Conservation (phyloP, 2,888 invertebrate genomes). For the Branchipolynoe longqiensis region DNA sequence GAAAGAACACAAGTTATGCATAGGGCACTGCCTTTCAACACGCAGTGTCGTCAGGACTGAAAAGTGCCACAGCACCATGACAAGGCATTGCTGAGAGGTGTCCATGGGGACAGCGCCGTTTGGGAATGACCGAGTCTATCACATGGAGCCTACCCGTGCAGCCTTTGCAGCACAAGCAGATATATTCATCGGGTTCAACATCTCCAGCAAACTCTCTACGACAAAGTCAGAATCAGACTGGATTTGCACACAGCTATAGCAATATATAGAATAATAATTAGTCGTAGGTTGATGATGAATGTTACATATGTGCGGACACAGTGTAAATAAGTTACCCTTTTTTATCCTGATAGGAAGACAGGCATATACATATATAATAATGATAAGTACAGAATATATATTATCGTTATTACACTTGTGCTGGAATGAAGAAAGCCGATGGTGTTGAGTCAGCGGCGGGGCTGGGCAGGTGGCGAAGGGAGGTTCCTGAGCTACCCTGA, state of each 20-base stretch:
- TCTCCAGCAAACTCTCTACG: constrained; percentile 42
- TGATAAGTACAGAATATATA: constrained; percentile 56
- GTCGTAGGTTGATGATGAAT: constrained; percentile 35
- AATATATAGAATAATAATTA: constrained; percentile 52
- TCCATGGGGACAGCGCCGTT: constrained; percentile 27
- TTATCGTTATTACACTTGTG: constrained; percentile 34
- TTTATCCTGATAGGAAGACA: constrained; percentile 53
- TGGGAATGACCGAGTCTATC: constrained; percentile 57
- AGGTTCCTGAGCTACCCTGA: constrained; percentile 48
- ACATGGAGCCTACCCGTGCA: constrained; percentile 43
- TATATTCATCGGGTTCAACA: constrained; percentile 52
- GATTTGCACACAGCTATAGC: constrained; percentile 56
- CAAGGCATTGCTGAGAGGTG: constrained; percentile 47
- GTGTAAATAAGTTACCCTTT: constrained; percentile 56
- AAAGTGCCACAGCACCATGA: constrained; percentile 50
- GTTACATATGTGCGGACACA: constrained; percentile 29
- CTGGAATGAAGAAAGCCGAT: constrained; percentile 54
- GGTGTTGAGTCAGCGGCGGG: constrained; percentile 25
- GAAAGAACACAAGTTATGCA: constrained; percentile 56
- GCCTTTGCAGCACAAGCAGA: constrained; percentile 52
- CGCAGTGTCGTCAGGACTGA: neutral
- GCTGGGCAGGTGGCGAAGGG: neutral
- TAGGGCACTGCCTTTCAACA: constrained; percentile 22
- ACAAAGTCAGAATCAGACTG: constrained; percentile 51
- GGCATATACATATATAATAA: constrained; percentile 28